Evolutionary conservation across 1,140 invertebrate genomes (phyloP), one percentile per base, ranked within the genome.

Genomic region (Lordiphosa mommai): DNA sequence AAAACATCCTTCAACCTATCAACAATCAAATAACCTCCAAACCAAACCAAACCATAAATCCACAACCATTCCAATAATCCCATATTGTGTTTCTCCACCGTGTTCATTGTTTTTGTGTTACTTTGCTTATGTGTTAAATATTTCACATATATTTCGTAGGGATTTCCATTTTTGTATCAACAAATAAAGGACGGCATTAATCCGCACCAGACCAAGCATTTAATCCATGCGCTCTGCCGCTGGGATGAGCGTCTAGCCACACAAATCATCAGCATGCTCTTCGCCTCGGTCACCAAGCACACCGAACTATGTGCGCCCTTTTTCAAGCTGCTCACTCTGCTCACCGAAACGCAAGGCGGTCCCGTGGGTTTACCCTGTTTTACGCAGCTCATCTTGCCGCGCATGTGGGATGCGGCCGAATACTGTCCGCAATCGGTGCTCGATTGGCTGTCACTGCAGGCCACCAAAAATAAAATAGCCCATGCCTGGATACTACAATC

Each of bases 171-270:
- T 89, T 90, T 98, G 13, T 96, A 96, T 88, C 96, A 97, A 89
- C 96, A 98, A 91, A 97, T 97, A 40, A 94, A 96, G 67, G 97
- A 98, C 88, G 94, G 94, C 68, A 95, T 98, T 49, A 98, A 98
- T 90, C 90, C 97, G 27, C 93, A 96, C 76, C 96, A 98, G 89
- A 97, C 96, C 2, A 93, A 95, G 61, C 96, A 97, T 88, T 91
- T 98, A 20, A 97, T 98, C 56, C 96, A 96, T 88, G 96, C 96
- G 14, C 91, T 98, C 12, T 96, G 95, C 71, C 93, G 96, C 16
- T 97, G 95, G 92, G 97, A 97, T 89, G 96, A 97, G 63, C 91
- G 94, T 61, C 89, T 97, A 12, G 96, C 96, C 17, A 92, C 93
- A 61, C 94, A 94, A 77, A 95, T 97, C 34, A 93, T 97, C 29